Evolutionary conservation across 2,888 invertebrate genomes (phyloP), one percentile per base, ranked within the genome.

Genomic region (Napeogenes sylphis): DNA sequence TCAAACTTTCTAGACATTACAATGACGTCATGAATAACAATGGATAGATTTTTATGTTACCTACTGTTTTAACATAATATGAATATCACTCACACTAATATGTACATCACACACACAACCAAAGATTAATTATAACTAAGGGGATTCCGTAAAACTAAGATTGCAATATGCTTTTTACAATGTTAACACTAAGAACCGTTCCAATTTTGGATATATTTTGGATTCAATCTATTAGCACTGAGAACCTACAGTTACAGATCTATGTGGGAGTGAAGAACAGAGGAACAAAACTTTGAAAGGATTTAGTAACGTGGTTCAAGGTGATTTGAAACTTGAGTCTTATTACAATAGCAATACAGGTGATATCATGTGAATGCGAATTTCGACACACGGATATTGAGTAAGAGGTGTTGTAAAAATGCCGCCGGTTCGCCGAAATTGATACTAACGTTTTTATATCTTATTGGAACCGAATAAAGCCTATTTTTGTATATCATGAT

Each of bases 331-430:
- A 68, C 58, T 14, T 69, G 62, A 62, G 47, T 61, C 67, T 64
- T 71, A 69, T 64, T 42, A 12, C 53, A 42, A 53, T 62, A 55
- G 55, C 45, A 56, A 63, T 68, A 71, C 63, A 59, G 68, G 55
- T 51, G 58, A 51, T 56, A 58, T 42, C 55, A 30, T 32, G 42
- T 45, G 61, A 61, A 66, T 61, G 69, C 64, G 61, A 58, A 66
- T 75, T 77, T 71, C 79, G 71, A 72, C 75, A 79, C 72, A 65
- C 72, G 78, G 77, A 75, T 73, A 67, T 80, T 78, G 73, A 65
- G 73, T 75, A 77, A 76, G 70, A 71, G 57, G 67, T 74, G 72
- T 70, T 71, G 65, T 62, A 69, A 72, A 71, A 71, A 69, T 59
- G 59, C 53, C 59, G 59, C 47, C 64, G 59, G 65, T 60, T 55